A percentile compares a stretch with the other conserved stretches of the same genome.
phyloP scores from a whole-genome alignment of 2,797 vertebrate genomes.

The Carduelis carduelis region DNA sequence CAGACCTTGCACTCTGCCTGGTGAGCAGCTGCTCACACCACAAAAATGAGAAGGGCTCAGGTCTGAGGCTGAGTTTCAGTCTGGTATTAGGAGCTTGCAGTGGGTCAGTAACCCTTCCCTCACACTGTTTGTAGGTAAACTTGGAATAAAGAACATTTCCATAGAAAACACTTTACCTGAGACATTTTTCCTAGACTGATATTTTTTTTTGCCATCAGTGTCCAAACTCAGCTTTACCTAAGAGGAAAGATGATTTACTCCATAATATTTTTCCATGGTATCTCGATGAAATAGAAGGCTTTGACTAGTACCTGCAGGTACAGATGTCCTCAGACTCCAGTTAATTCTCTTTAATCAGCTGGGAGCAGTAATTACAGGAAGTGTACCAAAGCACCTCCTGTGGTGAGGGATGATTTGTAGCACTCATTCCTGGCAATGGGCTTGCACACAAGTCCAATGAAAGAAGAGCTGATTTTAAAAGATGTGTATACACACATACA shows the following conservation, averaged over 20 bases:
- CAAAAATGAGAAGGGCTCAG: not conserved
- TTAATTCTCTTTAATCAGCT: not conserved
- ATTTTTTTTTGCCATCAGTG: not conserved
- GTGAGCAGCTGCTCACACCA: accelerated
- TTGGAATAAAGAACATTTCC: not conserved
- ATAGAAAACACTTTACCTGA: not conserved
- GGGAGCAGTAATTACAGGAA: not conserved
- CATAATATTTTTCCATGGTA: accelerated
- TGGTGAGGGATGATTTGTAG: not conserved
- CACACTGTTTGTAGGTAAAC: accelerated
- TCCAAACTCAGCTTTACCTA: not conserved
- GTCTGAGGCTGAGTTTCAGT: not conserved
- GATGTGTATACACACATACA: not conserved
- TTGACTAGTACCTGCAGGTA: not conserved
- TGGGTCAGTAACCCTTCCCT: not conserved
- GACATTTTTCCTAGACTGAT: not conserved
- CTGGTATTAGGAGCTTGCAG: not conserved
- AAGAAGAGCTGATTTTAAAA: not conserved
- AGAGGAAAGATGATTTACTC: not conserved
- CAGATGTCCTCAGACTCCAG: not conserved
- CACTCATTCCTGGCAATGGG: not conserved
- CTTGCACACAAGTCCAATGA: not conserved
- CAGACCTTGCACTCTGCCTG: not conserved
- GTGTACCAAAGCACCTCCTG: not conserved
- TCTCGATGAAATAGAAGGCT: not conserved